Base-by-base conservation (phyloP, 2,113 vertebrate species). In the Kryptolebias marmoratus region DNA sequence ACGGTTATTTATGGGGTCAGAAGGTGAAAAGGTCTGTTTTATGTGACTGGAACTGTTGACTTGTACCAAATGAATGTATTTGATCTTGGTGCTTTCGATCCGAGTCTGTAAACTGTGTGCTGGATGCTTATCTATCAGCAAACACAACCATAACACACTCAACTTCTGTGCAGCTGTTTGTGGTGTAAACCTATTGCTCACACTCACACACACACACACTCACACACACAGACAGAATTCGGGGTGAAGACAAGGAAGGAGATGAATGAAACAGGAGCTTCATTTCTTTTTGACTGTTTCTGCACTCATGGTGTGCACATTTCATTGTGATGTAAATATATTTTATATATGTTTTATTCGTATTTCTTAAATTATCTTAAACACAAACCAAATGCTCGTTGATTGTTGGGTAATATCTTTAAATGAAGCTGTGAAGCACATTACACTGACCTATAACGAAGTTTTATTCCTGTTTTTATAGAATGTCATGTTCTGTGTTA, bases 11-110 rank as follows among this genome's bases (percentile, higher is more conserved):
- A 2, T 10, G 39, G 39, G 39, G 39, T 42, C 39, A 42, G 39
- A 42, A 8, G 39, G 39, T 42, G 5, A 36, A 36, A 42, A 9
- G 1, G 1, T 42, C 9, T 42, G 5, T 9, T 42, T 42, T 10
- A 5, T 42, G 39, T 8, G 39, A 42, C 39, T 55, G 22, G 49
- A 47, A 39, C 4, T 55, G 30, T 60, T 67, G 11, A 50, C 22
- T 68, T 2, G 53, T 36, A 78, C 81, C 66, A 50, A 66, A 70
- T 86, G 84, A 87, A 83, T 88, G 82, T 88, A 81, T 81, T 77
- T 81, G 50, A 53, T 64, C 45, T 68, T 59, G 70, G 69, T 86
- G 73, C 73, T 39, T 64, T 64, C 53, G 2, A 58, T 59, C 60
- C 55, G 58, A 66, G 50, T 66, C 68, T 66, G 45, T 28, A 49